Evolutionary conservation across 1,140 invertebrate genomes (phyloP), one percentile per base, ranked within the genome.

Genomic region (Dreissena rostriformis): DNA sequence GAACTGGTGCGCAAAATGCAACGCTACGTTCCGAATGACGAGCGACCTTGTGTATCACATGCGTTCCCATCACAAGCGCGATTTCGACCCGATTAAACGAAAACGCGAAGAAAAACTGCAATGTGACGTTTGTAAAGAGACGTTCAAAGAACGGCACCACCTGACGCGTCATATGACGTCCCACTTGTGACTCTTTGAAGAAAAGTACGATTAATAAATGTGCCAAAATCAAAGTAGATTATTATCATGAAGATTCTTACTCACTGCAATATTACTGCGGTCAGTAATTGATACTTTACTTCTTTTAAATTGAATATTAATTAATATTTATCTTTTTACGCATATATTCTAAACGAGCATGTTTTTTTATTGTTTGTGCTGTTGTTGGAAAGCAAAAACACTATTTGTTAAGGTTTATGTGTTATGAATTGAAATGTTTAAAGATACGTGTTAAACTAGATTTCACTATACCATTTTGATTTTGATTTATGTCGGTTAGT

Each of bases 21-120:
- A 98, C 92, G 96, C 99, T 66, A 97, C 97, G 66, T 99, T 99
- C 91, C 95, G 98, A 55, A 99, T 99, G 98, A 99, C 98, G 29
- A 98, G 97, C 28, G 98, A 99, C 91, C 94, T 99, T 65, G 98
- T 99, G 15, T 99, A 99, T 92, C 98, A 99, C 91, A 99, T 99
- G 98, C 94, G 98, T 87, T 93, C 92, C 74, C 92, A 93, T 76
- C 93, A 94, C 84, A 93, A 92, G 87, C 89, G 90, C 82, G 93
- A 94, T 83, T 90, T 91, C 85, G 91, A 92, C 79, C 91, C 90
- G 11, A 87, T 19, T 71, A 91, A 91, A 77, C 85, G 86, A 74
- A 91, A 91, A 81, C 73, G 90, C 72, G 91, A 91, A 55, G 92
- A 92, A 51, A 94, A 93, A 88, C 94, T 99, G 0, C 96, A 97